Evolutionary conservation across 1,140 invertebrate genomes (phyloP).

Genomic region (Lepidostoma basale): DNA sequence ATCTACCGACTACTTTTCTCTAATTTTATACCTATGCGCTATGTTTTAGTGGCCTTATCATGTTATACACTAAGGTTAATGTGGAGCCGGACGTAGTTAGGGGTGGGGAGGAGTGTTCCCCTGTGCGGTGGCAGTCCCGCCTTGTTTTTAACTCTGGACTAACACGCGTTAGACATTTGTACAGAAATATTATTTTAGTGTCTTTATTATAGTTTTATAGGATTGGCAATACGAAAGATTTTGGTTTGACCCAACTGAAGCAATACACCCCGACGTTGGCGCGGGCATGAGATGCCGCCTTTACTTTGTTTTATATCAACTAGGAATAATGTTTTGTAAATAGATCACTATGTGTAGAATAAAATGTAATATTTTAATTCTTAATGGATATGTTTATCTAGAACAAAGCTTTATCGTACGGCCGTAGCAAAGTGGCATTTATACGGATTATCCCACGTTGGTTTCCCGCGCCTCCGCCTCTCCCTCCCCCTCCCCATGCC

Average conservation of each 20-base stretch:
- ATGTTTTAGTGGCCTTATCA: constrained; percentile 47
- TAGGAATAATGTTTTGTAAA: constrained; percentile 41
- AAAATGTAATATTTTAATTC: constrained; percentile 45
- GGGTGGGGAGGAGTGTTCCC: too few species aligned
- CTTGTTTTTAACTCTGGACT: constrained; percentile 34
- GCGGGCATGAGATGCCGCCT: constrained; percentile 37
- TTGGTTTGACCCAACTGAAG: constrained; percentile 32
- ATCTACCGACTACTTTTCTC: constrained; percentile 45
- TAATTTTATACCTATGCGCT: constrained; percentile 47
- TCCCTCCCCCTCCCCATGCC: neutral
- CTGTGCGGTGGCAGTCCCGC: too few species aligned
- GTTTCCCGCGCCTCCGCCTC: neutral
- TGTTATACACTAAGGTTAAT: constrained; percentile 42
- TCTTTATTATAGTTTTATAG: constrained; percentile 31
- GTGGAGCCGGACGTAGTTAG: constrained; percentile 37
- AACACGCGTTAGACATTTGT: constrained; percentile 27
- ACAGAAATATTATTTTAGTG: constrained; percentile 38
- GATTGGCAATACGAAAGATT: constrained; percentile 29
- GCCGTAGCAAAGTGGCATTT: constrained; percentile 31
- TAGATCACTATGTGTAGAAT: constrained; percentile 39
- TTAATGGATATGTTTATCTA: constrained; percentile 38
- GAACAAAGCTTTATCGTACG: constrained; percentile 41
- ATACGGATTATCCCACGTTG: constrained; percentile 19
- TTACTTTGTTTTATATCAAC: constrained; percentile 34
- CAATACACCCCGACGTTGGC: constrained; percentile 35